These are phyloP conservation scores for Pterostichus madidus DNA, from an alignment of 2,888 invertebrate genomes.

Conservation along the genomic window DNA sequence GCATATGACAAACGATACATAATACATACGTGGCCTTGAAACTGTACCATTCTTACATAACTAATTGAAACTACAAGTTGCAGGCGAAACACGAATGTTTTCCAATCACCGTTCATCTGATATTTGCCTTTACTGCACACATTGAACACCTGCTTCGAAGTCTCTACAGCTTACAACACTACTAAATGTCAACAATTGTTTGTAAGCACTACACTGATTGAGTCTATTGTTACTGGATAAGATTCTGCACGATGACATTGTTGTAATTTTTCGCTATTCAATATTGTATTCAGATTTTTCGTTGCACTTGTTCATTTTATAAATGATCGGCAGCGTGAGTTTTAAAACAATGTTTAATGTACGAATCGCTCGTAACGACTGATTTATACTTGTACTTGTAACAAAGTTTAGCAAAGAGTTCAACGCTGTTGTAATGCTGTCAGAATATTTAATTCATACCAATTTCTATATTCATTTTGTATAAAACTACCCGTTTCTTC, in stretches of 20 bases:
- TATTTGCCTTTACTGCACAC: slow-evolving; percentile 4
- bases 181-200: slow-evolving; percentile 6
- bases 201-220: not conserved
- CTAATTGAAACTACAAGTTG: slow-evolving; percentile 28
- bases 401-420: not conserved
- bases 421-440: not conserved
- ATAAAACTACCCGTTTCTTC: no score
- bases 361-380: not conserved
- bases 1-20: slow-evolving; percentile 27
- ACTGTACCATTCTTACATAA: slow-evolving; percentile 54
- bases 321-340: not conserved
- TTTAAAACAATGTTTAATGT: not conserved
- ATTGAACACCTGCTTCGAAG: not conserved
- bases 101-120: slow-evolving; percentile 27
- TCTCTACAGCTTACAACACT: not conserved
- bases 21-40: slow-evolving; percentile 48
- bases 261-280: not conserved
- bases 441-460: not conserved
- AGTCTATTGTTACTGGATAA: not conserved
- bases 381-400: not conserved
- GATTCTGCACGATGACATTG: not conserved
- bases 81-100: slow-evolving; percentile 40
- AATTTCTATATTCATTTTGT: not conserved
- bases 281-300: not conserved
- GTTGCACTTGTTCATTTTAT: not conserved